phyloP scores from a whole-genome alignment of 2,113 vertebrate genomes.

The Sula dactylatra region DNA sequence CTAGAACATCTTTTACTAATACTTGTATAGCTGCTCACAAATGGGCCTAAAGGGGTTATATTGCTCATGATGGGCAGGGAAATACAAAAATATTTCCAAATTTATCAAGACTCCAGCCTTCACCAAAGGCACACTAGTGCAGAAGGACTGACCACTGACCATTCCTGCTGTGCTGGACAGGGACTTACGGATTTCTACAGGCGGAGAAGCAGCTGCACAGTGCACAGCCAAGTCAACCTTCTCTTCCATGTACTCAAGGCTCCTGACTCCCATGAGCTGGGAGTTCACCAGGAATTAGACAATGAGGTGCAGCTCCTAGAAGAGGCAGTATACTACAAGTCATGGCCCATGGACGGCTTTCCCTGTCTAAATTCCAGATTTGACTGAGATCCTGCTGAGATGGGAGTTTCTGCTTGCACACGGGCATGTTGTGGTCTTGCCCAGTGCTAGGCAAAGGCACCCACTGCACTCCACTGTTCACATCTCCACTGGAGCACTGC shows the following conservation, averaged over 20 bases:
- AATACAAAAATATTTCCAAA: neutral
- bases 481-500: neutral
- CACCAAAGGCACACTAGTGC: neutral
- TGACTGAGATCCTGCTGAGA: neutral
- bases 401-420: neutral
- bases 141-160: neutral
- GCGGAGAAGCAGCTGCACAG: neutral
- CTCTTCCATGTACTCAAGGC: neutral
- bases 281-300: neutral
- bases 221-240: neutral
- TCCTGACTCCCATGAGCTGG: neutral
- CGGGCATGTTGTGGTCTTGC: neutral
- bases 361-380: neutral
- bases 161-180: neutral
- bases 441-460: neutral
- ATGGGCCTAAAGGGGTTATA: neutral
- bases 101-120: neutral
- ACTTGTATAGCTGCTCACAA: neutral
- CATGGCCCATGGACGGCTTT: neutral
- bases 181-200: neutral
- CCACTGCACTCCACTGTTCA: neutral
- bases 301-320: neutral
- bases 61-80: neutral
- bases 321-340: neutral
- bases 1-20: neutral